Evolutionary conservation across 2,113 vertebrate genomes (phyloP), one percentile per base, ranked within the genome.

Genomic region (Poecilia latipinna): DNA sequence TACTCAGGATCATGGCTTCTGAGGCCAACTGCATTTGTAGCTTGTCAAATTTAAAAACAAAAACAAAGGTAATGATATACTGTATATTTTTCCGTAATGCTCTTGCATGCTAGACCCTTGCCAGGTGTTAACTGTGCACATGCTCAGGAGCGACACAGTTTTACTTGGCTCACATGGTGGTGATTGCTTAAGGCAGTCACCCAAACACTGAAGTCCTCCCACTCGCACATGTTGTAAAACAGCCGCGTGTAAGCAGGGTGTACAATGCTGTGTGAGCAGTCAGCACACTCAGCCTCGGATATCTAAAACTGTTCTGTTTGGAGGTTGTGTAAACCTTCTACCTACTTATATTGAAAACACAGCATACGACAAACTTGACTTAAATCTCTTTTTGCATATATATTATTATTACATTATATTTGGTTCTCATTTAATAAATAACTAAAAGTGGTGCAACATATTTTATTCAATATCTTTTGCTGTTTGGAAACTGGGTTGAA

Each of bases 51-150:
- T 44, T 15, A 61, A 28, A 57, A 33, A 68, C 5, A 68, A 8
- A 48, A 15, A 63, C 22, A 26, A 15, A 28, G n/a, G 8, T 57
- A 32, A 28, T 51, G 1, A 70, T 61, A 7, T 37, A 37, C 3
- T 33, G 26, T 22, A 8, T 7, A 48, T 84, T 70, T 37, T 2
- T 24, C 12, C 17, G 24, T 61, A 5, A 60, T 61, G 26, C 22
- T 12, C 29, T n/a, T 61, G 28, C 60, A 60, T 32, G 8, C 19
- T 51, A n/a, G 33, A 75, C 70, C 42, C 64, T 11, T 69, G 86
- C 86, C 87, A 83, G 74, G 62, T 85, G 78, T 91, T 86, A 85
- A 81, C 82, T 67, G 68, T 66, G 80, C 82, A 74, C 65, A 67
- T 80, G 83, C 78, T 57, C 73, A 70, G 68, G 74, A 72, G 81